Evolutionary conservation across 2,888 invertebrate genomes (phyloP).

Genomic region (Protonemura montana): DNA sequence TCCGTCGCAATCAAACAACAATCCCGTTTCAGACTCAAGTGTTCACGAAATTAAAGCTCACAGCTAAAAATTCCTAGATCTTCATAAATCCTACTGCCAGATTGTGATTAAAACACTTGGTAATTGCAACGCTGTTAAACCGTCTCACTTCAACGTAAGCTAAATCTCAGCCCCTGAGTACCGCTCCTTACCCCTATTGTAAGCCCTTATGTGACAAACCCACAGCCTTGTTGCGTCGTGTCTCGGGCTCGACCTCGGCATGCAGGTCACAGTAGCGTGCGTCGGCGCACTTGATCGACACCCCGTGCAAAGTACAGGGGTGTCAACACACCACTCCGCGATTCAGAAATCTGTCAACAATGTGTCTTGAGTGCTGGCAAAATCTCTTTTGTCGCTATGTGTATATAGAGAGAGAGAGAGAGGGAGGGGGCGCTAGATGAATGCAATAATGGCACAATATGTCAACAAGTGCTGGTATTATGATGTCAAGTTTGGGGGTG

Average conservation of each 20-base stretch:
- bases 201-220: too few relatives aligned
- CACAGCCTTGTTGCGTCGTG: too few relatives aligned
- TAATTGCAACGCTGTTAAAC: background rate
- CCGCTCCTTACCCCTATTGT: too few relatives aligned
- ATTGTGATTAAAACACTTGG: background rate
- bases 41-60: too few relatives aligned
- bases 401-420: too few relatives aligned
- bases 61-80: too few relatives aligned
- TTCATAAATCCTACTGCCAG: background rate
- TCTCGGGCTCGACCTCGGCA: too few relatives aligned
- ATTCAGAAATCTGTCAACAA: constrained; percentile 28
- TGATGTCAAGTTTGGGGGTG: constrained; percentile 5
- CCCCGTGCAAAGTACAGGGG: background rate
- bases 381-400: background rate
- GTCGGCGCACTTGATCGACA: background rate
- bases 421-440: background rate
- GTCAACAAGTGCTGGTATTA: background rate
- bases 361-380: background rate
- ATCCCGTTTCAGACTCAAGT: too few relatives aligned
- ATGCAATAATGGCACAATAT: background rate
- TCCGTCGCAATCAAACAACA: too few relatives aligned
- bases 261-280: background rate
- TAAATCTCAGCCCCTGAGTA: background rate
- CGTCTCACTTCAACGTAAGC: background rate
- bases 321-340: constrained; percentile 9